A percentile compares a stretch with the other conserved stretches of the same genome.
phyloP scores from a whole-genome alignment of 1,140 invertebrate species.

The Heliconius melpomene region DNA sequence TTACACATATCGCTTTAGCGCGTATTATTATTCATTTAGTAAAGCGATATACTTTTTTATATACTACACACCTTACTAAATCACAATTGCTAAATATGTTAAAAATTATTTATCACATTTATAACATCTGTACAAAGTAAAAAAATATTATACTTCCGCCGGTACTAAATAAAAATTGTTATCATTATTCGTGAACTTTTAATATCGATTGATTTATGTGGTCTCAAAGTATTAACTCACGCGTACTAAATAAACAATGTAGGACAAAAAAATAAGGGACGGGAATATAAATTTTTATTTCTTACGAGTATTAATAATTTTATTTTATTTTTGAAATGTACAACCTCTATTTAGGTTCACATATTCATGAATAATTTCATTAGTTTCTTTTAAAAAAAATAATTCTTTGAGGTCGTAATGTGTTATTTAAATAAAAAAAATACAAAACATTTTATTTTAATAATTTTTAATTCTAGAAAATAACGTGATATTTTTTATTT shows the following conservation, averaged over 20 bases:
- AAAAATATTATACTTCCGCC: conserved; percentile 77
- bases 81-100: conserved; percentile 78
- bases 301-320: neutral
- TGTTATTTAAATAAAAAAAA: neutral
- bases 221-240: conserved; percentile 13
- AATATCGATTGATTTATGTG: neutral
- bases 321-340: neutral
- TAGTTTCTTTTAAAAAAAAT: neutral
- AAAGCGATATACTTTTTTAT: conserved; percentile 69
- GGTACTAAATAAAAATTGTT: conserved; percentile 57
- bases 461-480: conserved; percentile 13
- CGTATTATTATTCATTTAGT: conserved; percentile 71
- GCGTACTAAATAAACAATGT: conserved; percentile 1
- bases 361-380: neutral
- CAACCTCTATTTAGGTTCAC: neutral
- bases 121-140: conserved; percentile 79
- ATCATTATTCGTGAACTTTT: conserved; percentile 1
- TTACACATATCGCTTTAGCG: conserved; percentile 57
- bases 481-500: neutral
- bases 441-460: neutral
- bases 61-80: conserved; percentile 77
- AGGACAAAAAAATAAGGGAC: neutral
- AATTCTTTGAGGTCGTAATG: neutral
- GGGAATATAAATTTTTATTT: neutral
- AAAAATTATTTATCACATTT: conserved; percentile 79